Percentiles rank a stretch among this genome's conserved stretches.
phyloP scores from a whole-genome alignment of 2,888 invertebrate genomes.

The Eurytoma adleriae region DNA sequence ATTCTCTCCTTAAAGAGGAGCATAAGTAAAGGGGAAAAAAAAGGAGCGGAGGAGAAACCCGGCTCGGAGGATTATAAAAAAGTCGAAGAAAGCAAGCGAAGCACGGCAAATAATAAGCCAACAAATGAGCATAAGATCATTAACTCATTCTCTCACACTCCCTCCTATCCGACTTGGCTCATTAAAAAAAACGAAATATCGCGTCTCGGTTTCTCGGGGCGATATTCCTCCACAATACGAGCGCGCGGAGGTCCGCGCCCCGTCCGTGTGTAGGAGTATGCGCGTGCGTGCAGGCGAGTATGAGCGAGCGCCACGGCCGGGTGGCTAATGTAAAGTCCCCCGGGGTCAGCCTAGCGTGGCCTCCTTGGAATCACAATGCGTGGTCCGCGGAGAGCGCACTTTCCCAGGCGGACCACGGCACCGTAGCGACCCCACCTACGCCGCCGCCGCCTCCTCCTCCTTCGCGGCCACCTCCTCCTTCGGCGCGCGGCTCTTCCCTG shows the following conservation, averaged over 20 bases:
- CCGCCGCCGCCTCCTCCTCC: conserved; percentile 10
- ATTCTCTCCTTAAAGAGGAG: background rate
- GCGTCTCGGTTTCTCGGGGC: conserved; percentile 14
- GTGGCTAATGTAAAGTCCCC: conserved; percentile 58
- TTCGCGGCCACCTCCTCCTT: conserved; percentile 1
- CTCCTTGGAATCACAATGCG: conserved; percentile 64
- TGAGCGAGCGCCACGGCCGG: conserved; percentile 63
- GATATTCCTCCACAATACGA: conserved; percentile 7
- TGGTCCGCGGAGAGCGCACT: conserved; percentile 63
- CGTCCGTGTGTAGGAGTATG: background rate
- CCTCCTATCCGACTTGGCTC: background rate
- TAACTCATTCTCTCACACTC: conserved; percentile 51
- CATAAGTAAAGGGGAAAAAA: background rate
- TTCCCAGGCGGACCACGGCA: conserved; percentile 75
- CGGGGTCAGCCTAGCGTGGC: conserved; percentile 75
- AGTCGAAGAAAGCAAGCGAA: conserved; percentile 2
- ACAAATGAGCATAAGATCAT: conserved; percentile 48
- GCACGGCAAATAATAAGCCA: conserved; percentile 39
- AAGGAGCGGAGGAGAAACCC: background rate
- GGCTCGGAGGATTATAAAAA: background rate
- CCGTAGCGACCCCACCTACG: conserved; percentile 74
- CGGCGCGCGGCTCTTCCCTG: background rate
- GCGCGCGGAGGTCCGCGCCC: background rate
- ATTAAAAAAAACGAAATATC: conserved; percentile 49
- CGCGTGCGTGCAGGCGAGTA: background rate